phyloP scores from a whole-genome alignment of 2,797 vertebrate species.

The Ptychadena robeensis region DNA sequence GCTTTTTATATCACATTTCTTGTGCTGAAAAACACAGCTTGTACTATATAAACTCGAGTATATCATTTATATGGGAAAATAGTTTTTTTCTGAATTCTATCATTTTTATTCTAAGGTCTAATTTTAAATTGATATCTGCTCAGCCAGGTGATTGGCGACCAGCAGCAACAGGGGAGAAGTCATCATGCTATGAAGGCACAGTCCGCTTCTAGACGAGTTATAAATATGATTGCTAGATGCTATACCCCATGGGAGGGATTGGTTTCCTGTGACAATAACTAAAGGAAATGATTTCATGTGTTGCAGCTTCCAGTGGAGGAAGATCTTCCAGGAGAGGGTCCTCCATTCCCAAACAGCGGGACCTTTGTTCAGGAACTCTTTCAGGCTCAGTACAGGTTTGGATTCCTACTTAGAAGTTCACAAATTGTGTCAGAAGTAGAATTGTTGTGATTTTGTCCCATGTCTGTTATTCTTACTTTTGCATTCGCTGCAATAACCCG shows the following conservation, averaged over 20 bases:
- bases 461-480: too few species aligned
- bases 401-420: too few species aligned
- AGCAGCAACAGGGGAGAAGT: neutral
- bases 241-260: neutral
- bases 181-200: neutral
- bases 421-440: too few species aligned
- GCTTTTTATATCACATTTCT: too few species aligned
- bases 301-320: conserved; percentile 88
- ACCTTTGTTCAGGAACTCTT: conserved; percentile 98
- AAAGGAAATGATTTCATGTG: neutral
- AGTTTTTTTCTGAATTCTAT: too few species aligned
- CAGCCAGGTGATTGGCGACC: neutral
- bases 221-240: neutral
- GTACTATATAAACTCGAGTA: too few species aligned
- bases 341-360: conserved; percentile 88
- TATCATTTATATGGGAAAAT: too few species aligned
- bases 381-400: conserved; percentile 98
- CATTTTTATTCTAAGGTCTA: too few species aligned
- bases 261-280: neutral
- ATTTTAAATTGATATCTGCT: neutral
- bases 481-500: too few species aligned
- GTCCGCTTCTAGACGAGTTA: too few species aligned
- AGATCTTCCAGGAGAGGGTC: conserved; percentile 84
- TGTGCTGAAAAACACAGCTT: too few species aligned
- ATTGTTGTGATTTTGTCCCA: too few species aligned